These are phyloP conservation scores for Tetrapedia diversipes DNA, from an alignment of 2,888 invertebrate species.

Conservation along the genomic window DNA sequence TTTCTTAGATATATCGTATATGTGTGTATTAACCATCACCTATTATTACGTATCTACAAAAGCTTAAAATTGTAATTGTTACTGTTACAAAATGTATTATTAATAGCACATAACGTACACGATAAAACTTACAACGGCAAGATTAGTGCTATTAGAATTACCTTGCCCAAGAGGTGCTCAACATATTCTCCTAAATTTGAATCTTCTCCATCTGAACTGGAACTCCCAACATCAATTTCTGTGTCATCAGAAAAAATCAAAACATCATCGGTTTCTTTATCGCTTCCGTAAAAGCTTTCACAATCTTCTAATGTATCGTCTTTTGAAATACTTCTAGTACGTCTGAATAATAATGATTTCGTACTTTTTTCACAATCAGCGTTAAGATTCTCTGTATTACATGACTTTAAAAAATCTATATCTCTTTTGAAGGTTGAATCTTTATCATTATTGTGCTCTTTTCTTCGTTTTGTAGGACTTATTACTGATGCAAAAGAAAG, in stretches of 20 bases:
- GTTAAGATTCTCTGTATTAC: slow-evolving; percentile 68
- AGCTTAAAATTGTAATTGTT: slow-evolving; percentile 26
- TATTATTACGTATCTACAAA: slow-evolving; percentile 22
- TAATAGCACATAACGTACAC: slow-evolving; percentile 28
- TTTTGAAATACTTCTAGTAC: slow-evolving; percentile 58
- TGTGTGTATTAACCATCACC: slow-evolving; percentile 41
- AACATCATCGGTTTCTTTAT: slow-evolving; percentile 86
- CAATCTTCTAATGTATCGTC: slow-evolving; percentile 81
- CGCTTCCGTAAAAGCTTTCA: slow-evolving; percentile 86
- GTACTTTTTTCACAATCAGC: slow-evolving; percentile 48
- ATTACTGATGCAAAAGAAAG: slow-evolving; percentile 5
- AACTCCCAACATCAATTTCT: slow-evolving; percentile 83
- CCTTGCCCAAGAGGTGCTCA: slow-evolving; percentile 76
- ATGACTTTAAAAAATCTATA: slow-evolving; percentile 73
- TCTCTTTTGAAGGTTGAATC: slow-evolving; percentile 79
- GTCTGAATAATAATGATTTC: slow-evolving; percentile 59
- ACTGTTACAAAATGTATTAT: slow-evolving; percentile 24
- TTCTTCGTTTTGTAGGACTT: slow-evolving; percentile 23
- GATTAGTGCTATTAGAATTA: slow-evolving; percentile 48
- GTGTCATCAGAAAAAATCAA: slow-evolving; percentile 87
- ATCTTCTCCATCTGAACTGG: slow-evolving; percentile 82
- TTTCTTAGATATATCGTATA: slow-evolving; percentile 1
- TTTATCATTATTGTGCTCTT: slow-evolving; percentile 71
- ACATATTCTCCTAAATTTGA: slow-evolving; percentile 74
- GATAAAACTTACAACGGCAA: slow-evolving; percentile 30